Base-by-base conservation (phyloP, 1,140 invertebrate genomes). In the Anastrepha ludens region DNA sequence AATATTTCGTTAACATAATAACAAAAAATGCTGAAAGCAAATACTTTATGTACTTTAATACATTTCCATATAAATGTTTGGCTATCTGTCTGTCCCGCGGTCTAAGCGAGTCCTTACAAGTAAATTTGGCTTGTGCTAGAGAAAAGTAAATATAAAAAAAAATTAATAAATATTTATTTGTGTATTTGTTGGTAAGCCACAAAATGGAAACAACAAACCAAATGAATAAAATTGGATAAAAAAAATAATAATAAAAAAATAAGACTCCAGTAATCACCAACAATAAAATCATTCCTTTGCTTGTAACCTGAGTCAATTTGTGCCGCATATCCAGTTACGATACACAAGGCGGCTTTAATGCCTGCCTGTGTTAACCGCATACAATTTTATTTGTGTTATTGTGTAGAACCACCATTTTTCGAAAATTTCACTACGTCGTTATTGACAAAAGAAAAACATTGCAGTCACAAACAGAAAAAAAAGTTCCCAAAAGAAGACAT, bases 241-340 rank as follows among this genome's bases (percentile, higher is more conserved):
- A 29, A 74, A 74, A 74, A 44, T 4, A 74, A 47, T 2, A 67
- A 41, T 13, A 67, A 41, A n/a, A 67, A 41, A 74, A 74, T 17
- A 74, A 74, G 17, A 74, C 41, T 17, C 44, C 67, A 47, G 15
- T 47, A 74, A 74, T n/a, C 67, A 74, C 67, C 17, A 47, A 44
- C 67, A 74, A 74, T 44, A 74, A 74, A 74, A 47, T 47, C 15
- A 47, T 74, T 4, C 15, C 67, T 13, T 6, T 15, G 67, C 44
- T 74, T 39, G 13, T 74, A 74, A 74, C 67, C 17, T 74, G 44
- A 74, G 41, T 47, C 3, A 74, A 74, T n/a, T 41, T 4, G 11
- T 39, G 65, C 2, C 65, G 9, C 39, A 47, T 70, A 41, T 39
- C 11, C 3, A 17, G 65, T 70, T 41, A 15, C 29, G 11, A 70